These are phyloP conservation scores for Calidris pugnax DNA, from an alignment of 2,113 vertebrate genomes.

Conservation along the genomic window DNA sequence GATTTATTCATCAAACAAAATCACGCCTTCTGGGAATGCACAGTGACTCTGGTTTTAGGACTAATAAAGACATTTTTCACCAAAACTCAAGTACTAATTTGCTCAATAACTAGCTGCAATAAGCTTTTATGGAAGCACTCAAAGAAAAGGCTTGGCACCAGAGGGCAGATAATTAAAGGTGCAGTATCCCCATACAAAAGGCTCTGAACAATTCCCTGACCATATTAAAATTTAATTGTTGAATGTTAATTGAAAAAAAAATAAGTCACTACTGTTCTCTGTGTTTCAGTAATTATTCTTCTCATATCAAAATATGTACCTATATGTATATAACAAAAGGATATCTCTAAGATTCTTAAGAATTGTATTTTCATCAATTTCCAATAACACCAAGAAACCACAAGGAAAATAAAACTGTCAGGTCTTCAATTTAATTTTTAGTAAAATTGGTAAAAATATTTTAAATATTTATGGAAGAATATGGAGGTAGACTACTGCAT, in stretches of 20 bases:
- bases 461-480: neutral
- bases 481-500: neutral
- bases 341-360: neutral
- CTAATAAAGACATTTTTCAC: constrained; percentile 91
- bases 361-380: neutral
- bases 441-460: neutral
- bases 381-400: neutral
- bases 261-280: constrained; percentile 69
- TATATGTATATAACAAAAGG: constrained; percentile 23
- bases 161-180: constrained; percentile 86
- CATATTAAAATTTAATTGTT: constrained; percentile 86
- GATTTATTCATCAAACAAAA: constrained; percentile 98
- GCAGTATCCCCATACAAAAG: constrained; percentile 80
- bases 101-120: constrained; percentile 84
- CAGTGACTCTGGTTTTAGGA: constrained; percentile 88
- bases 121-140: constrained; percentile 83
- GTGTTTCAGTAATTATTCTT: constrained; percentile 78
- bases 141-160: constrained; percentile 82
- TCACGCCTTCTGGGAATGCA: constrained; percentile 89
- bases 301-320: constrained; percentile 64
- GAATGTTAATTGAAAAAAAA: constrained; percentile 84
- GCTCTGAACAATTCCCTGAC: constrained; percentile 83
- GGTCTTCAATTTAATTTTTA: neutral
- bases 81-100: constrained; percentile 85
- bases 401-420: neutral